Percentiles rank a stretch among this genome's conserved stretches.
phyloP scores from a whole-genome alignment of 2,888 invertebrate species.

The Rhagium mordax region DNA sequence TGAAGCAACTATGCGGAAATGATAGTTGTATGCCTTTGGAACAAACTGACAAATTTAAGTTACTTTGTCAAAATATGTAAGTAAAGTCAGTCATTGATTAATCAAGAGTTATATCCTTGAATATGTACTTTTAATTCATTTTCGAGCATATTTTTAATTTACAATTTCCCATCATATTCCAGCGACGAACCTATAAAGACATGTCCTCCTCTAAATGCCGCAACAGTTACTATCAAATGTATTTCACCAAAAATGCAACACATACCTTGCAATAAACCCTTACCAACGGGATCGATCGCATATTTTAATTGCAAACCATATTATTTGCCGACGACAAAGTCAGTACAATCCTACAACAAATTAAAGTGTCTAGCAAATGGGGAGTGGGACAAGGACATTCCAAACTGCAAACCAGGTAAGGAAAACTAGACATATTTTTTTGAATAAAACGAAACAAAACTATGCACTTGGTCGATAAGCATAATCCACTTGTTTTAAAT shows the following conservation, averaged over 20 bases:
- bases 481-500: no score
- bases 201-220: not conserved
- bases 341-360: not conserved
- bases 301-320: not conserved
- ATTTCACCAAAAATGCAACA: not conserved
- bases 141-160: no score
- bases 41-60: not conserved
- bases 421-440: not conserved
- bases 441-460: no score
- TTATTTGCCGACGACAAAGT: not conserved
- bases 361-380: constrained; percentile 57
- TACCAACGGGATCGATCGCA: not conserved
- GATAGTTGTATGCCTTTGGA: not conserved
- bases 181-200: not conserved
- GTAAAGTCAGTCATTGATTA: no score
- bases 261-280: not conserved
- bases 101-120: no score
- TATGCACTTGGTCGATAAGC: no score
- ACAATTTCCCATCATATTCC: not conserved
- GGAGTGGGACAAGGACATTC: constrained; percentile 66
- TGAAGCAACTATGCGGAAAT: not conserved
- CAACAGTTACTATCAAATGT: not conserved
- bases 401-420: constrained; percentile 66
- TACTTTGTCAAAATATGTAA: not conserved
- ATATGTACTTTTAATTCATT: no score